Base-by-base conservation (phyloP, 1,140 invertebrate genomes). In the Panonychus citri region DNA sequence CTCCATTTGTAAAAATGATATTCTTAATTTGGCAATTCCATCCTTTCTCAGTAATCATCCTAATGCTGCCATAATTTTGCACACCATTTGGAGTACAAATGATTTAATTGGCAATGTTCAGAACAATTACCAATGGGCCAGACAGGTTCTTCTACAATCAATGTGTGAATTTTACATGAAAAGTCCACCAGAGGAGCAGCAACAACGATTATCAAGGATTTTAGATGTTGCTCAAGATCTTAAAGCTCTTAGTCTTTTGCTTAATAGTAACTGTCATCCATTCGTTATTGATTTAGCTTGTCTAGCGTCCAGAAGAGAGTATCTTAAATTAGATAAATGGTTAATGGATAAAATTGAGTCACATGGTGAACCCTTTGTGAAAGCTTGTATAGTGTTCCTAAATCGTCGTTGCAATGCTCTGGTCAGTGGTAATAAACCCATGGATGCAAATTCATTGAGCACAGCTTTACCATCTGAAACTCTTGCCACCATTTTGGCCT, bases 231-330 rank as follows among this genome's bases (percentile, higher is more conserved):
- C 93, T 3, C 94, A 98, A 70, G 94, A 97, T 72, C 71, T 97
- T 0, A 97, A 95, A 66, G 89, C 89, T 0, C 68, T 96, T 1
- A 91, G 87, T 0, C 75, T 87, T 60, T 71, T 98, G n/a, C 71
- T 98, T 1, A 96, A 94, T 71, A 81, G 83, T 1, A 83, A 84
- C 58, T 85, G 85, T 0, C 91, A 91, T 71, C 78, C 85, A 19
- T 98, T 98, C 73, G 86, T 95, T 3, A 96, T 98, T 63, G 94
- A 98, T 72, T 71, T 98, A 53, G 91, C 94, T 0, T 97, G 91
- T 70, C 71, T 98, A 43, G 93, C 94, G 0, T 95, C 93, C 0
- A 71, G 93, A 57, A 72, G 94, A 54, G 94, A 96, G 69, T 98
- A 96, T 70, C 72, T 98, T 0, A 98, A 98, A 69, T 70, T 98